phyloP scores from a whole-genome alignment of 2,113 vertebrate species.

The Macrotis lagotis region DNA sequence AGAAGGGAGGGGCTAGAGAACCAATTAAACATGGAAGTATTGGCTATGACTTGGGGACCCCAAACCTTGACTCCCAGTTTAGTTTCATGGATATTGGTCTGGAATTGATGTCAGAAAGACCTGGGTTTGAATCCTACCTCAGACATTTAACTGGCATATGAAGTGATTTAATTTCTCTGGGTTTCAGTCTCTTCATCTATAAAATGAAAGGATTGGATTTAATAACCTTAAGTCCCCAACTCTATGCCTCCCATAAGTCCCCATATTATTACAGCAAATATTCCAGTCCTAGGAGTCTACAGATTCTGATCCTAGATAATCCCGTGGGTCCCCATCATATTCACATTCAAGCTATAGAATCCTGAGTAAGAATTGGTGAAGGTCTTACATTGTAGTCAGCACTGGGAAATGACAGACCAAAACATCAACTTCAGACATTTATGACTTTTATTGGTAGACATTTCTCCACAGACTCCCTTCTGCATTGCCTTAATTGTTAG shows the following conservation, averaged over 20 bases:
- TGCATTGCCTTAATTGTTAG: slow-evolving; percentile 42
- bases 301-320: neutral
- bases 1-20: neutral
- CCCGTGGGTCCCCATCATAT: neutral
- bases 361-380: neutral
- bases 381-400: neutral
- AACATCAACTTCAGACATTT: slow-evolving; percentile 63
- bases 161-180: neutral
- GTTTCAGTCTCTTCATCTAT: neutral
- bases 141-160: neutral
- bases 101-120: neutral
- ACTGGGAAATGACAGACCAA: slow-evolving; percentile 61
- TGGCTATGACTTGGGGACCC: neutral
- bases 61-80: neutral
- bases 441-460: slow-evolving; percentile 72
- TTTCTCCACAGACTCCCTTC: neutral
- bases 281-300: neutral
- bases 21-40: neutral
- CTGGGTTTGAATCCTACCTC: neutral
- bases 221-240: neutral
- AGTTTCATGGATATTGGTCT: neutral
- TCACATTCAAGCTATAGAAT: neutral
- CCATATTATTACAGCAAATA: slow-evolving; percentile 42
- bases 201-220: neutral
- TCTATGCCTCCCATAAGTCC: slow-evolving; percentile 25